Evolutionary conservation across 1,140 invertebrate genomes (phyloP), one percentile per base, ranked within the genome.

Genomic region (Phymorhynchus buccinoides): DNA sequence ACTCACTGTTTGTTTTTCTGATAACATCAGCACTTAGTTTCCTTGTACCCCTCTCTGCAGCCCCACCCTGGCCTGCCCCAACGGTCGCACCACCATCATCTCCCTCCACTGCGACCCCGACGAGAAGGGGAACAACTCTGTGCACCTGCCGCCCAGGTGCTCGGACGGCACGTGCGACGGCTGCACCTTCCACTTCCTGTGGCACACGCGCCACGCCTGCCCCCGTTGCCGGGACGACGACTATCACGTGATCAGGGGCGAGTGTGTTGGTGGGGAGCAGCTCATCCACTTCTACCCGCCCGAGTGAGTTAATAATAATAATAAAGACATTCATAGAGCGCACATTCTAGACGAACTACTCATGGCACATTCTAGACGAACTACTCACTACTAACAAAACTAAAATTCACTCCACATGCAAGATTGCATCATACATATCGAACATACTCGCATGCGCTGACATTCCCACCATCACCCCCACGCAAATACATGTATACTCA

Each of bases 111-210:
- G 92, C 88, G 91, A 94, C 73, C 90, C 91, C 3, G 92, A 91
- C 37, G 83, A 93, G 81, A 88, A 92, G 37, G 93, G 91, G 35
- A 88, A 92, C 56, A 94, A 93, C 12, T 89, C 85, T 6, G 91
- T 95, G 48, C 86, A 89, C 71, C 88, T 94, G 48, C 95, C 95
- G 6, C 90, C 93, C 4, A 93, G 94, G 44, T 95, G 95, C 90
- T 93, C 94, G 0, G 95, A 95, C 91, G 95, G 95, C 4, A 96
- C 95, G 2, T 96, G 95, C 90, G 95, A 95, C 90, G 95, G 95
- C 3, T 95, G 95, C 89, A 93, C 93, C 78, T 95, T 95, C 88
- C 95, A 95, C 89, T 94, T 96, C 85, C 88, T 95, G 82, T 95
- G 94, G 94, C 90, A 89, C 84, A 93, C 92, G 52, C 80, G 87